phyloP scores from a whole-genome alignment of 2,888 invertebrate genomes.

The Tipula confusa region DNA sequence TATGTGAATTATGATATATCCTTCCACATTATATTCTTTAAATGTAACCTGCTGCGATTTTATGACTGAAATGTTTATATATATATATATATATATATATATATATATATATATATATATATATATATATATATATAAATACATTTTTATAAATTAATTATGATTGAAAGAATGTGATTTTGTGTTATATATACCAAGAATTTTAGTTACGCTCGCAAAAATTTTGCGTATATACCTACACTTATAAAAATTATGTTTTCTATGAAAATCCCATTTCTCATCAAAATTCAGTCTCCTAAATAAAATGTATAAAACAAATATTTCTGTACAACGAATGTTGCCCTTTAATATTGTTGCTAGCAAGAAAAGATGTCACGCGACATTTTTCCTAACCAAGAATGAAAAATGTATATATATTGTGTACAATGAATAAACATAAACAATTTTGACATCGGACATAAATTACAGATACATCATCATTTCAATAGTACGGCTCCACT shows the following conservation, averaged over 20 bases:
- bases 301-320: not conserved
- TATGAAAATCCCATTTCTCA: not conserved
- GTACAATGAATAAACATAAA: not conserved
- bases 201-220: not conserved
- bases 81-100: too few relatives aligned
- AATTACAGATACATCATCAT: not conserved
- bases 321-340: not conserved
- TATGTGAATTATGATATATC: too few relatives aligned
- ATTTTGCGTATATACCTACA: not conserved
- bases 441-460: not conserved
- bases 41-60: too few relatives aligned
- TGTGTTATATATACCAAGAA: not conserved
- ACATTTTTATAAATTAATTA: not conserved
- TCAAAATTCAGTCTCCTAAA: not conserved
- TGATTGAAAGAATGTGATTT: not conserved
- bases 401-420: not conserved
- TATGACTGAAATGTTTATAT: too few relatives aligned
- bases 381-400: not conserved
- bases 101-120: too few relatives aligned
- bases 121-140: not conserved
- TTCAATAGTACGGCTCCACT: not conserved
- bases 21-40: too few relatives aligned
- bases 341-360: not conserved
- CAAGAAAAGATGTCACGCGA: not conserved
- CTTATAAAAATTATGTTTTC: not conserved